phyloP scores from a whole-genome alignment of 2,888 invertebrate species.

The Acheta domesticus region DNA sequence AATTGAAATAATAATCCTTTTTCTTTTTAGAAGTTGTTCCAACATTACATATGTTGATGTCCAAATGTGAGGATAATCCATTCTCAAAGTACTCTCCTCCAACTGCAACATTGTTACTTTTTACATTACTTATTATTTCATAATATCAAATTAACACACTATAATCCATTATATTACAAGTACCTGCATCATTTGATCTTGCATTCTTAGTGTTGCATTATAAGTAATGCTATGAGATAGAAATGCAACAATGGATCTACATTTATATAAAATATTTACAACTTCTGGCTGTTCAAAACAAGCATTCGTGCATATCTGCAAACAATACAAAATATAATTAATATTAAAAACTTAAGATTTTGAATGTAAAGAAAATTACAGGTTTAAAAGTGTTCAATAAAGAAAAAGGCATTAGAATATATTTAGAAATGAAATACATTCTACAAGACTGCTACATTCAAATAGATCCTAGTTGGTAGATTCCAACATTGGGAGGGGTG shows the following conservation, averaged over 20 bases:
- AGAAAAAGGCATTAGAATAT: no score
- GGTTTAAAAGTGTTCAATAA: no score
- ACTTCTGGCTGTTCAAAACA: slow-evolving; percentile 48
- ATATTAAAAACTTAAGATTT: no score
- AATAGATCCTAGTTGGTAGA: no score
- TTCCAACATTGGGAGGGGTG: no score
- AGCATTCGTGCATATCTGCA: slow-evolving; percentile 38
- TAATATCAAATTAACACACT: neutral
- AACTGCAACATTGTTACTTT: slow-evolving; percentile 29
- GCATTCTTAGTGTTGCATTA: slow-evolving; percentile 44
- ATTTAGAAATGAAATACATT: no score
- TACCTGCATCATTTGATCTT: slow-evolving; percentile 44
- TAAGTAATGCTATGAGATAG: slow-evolving; percentile 46
- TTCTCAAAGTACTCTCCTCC: slow-evolving; percentile 35
- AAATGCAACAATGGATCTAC: slow-evolving; percentile 47
- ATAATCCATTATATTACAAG: neutral
- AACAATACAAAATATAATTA: neutral
- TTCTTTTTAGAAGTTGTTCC: slow-evolving; percentile 47
- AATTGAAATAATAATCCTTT: slow-evolving; percentile 45
- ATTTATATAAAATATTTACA: slow-evolving; percentile 45
- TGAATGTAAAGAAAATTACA: no score
- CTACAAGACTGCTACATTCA: no score
- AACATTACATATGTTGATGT: slow-evolving; percentile 51
- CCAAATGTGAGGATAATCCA: slow-evolving; percentile 49
- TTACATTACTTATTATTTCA: neutral